These are phyloP conservation scores for Cassiopea xamachana DNA, from an alignment of 30 jellyfish, hydroid and myxozoan species.

Conservation along the genomic window DNA sequence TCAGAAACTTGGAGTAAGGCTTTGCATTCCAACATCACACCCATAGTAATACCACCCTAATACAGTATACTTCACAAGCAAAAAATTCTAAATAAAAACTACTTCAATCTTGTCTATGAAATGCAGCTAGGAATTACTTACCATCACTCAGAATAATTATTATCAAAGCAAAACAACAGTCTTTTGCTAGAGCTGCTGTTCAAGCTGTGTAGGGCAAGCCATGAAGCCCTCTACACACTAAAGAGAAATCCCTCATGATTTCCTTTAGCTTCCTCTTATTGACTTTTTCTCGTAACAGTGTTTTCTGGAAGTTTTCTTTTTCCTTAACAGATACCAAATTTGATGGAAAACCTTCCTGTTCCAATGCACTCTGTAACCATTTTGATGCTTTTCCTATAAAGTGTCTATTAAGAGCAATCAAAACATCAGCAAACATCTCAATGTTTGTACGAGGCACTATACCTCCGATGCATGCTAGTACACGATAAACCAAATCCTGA, in stretches of 20 bases:
- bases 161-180: too few relatives aligned
- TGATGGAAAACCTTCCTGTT: constrained; percentile 76
- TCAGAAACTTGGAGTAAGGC: too few relatives aligned
- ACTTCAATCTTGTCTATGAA: too few relatives aligned
- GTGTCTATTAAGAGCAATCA: constrained; percentile 71
- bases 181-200: neutral
- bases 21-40: too few relatives aligned
- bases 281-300: constrained; percentile 68
- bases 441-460: constrained; percentile 72
- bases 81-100: too few relatives aligned
- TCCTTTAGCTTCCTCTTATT: constrained; percentile 78
- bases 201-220: constrained; percentile 75
- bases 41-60: too few relatives aligned
- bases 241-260: constrained; percentile 76
- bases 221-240: constrained; percentile 90
- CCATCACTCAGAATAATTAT: too few relatives aligned
- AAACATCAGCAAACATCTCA: constrained; percentile 79
- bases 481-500: constrained; percentile 60
- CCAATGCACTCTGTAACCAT: constrained; percentile 70
- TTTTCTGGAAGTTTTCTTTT: constrained; percentile 76
- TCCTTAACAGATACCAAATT: constrained; percentile 47
- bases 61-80: too few relatives aligned
- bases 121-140: too few relatives aligned
- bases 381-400: constrained; percentile 30
- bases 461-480: constrained; percentile 82